phyloP scores from a whole-genome alignment of 2,113 vertebrate genomes.

The Petaurus breviceps region DNA sequence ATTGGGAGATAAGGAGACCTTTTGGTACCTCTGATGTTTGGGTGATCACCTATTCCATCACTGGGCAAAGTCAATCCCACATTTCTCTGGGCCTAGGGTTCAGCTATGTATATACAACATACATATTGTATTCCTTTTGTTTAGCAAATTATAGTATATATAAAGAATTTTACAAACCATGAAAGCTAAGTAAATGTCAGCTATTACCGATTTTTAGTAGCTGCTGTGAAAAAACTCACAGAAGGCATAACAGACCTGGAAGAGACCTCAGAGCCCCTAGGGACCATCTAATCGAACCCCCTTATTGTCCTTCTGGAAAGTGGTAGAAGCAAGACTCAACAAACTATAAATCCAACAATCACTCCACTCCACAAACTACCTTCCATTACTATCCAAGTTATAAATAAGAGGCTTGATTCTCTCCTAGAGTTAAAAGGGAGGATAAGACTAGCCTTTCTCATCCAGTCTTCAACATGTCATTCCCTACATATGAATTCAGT shows the following conservation, averaged over 20 bases:
- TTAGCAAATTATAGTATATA: neutral
- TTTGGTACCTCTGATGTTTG: neutral
- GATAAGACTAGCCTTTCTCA: neutral
- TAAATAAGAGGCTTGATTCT: neutral
- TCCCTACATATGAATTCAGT: neutral
- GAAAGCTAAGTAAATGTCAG: neutral
- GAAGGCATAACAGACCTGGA: neutral
- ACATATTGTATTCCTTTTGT: neutral
- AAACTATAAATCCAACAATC: neutral
- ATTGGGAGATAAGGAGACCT: no score
- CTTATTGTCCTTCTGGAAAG: neutral
- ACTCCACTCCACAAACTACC: neutral
- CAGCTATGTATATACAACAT: neutral
- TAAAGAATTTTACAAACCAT: neutral
- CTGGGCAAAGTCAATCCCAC: neutral
- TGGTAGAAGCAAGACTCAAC: neutral
- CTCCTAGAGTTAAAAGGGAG: neutral
- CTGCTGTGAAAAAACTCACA: neutral
- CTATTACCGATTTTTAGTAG: neutral
- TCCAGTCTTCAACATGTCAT: neutral
- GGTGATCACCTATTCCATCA: neutral
- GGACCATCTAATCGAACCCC: neutral
- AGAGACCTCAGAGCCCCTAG: neutral
- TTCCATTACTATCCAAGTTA: neutral
- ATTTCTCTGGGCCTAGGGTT: neutral